phyloP scores from a whole-genome alignment of 30 jellyfish, hydroid and myxozoan genomes.

The Cassiopea xamachana region DNA sequence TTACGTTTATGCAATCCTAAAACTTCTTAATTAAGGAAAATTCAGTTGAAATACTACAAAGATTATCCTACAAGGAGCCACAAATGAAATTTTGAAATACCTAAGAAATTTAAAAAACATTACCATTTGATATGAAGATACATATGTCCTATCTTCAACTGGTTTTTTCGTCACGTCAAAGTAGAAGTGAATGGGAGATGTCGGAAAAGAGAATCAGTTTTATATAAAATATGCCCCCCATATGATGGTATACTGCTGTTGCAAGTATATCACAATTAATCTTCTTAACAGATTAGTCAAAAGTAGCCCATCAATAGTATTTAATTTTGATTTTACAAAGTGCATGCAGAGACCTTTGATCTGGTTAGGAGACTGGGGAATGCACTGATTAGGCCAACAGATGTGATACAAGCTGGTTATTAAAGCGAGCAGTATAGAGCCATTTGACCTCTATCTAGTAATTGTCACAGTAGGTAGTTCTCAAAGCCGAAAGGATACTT shows the following conservation, averaged over 20 bases:
- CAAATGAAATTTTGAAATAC: too few species aligned
- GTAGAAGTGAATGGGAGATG: not conserved
- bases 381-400: slow-evolving; percentile 54
- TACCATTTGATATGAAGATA: slow-evolving; percentile 5
- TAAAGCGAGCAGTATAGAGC: slow-evolving; percentile 25
- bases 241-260: slow-evolving; percentile 46
- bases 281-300: not conserved
- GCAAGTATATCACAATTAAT: slow-evolving; percentile 32
- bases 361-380: slow-evolving; percentile 49
- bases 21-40: too few species aligned
- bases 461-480: slow-evolving; percentile 19
- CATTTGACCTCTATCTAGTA: slow-evolving; percentile 45
- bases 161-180: not conserved
- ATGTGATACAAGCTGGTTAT: slow-evolving; percentile 49
- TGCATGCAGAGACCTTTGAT: slow-evolving; percentile 35
- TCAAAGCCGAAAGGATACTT: slow-evolving; percentile 30
- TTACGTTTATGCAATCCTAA: too few species aligned
- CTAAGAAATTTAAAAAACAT: not conserved
- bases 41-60: too few species aligned
- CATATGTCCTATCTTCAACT: not conserved
- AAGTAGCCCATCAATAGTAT: not conserved
- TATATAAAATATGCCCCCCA: slow-evolving; percentile 2
- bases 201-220: not conserved
- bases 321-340: slow-evolving; percentile 3
- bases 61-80: too few species aligned